These are phyloP conservation scores for Synergus laeviventris DNA, from an alignment of 2,888 invertebrate species.

Conservation along the genomic window DNA sequence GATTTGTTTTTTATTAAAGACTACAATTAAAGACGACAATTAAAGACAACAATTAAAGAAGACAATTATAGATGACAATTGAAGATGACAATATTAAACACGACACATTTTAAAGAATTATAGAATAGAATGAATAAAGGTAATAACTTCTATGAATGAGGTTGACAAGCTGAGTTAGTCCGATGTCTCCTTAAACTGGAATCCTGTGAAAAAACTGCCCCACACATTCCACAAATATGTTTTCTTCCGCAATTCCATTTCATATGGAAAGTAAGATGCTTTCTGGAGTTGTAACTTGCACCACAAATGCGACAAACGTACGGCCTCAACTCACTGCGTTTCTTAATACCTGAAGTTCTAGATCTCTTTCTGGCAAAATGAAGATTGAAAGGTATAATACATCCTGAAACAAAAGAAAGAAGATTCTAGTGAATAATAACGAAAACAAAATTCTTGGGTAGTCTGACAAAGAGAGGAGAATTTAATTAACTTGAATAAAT, in stretches of 20 bases:
- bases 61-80: no score
- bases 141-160: background rate
- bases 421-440: background rate
- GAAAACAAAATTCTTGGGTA: background rate
- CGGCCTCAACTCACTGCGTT: no score
- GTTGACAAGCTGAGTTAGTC: background rate
- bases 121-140: no score
- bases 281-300: background rate
- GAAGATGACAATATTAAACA: no score
- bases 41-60: no score
- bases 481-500: no score
- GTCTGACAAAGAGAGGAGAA: background rate
- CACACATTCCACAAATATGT: background rate
- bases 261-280: background rate
- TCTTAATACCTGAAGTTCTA: no score
- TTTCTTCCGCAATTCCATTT: background rate
- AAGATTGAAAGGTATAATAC: background rate
- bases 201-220: background rate
- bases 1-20: no score
- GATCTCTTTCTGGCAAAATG: no score
- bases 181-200: background rate
- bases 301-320: background rate
- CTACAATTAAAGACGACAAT: no score
- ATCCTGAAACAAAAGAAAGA: background rate
- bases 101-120: no score